phyloP scores from a whole-genome alignment of 2,113 vertebrate genomes.

The Oenanthe oenanthe region DNA sequence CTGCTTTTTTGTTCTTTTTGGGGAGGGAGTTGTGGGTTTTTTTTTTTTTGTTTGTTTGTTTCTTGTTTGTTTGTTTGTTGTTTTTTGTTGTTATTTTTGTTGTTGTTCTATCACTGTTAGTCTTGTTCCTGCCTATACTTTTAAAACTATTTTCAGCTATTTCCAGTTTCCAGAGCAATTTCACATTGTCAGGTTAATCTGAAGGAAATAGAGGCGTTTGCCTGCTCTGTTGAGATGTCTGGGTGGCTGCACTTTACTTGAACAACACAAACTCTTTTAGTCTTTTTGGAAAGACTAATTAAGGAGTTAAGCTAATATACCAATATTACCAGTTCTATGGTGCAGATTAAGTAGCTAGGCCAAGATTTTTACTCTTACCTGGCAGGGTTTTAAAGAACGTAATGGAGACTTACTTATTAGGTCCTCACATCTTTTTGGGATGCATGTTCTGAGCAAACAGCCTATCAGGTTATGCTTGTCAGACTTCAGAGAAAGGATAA shows the following conservation, averaged over 20 bases:
- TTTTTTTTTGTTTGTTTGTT: not conserved
- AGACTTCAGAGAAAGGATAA: not conserved
- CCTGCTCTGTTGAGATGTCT: not conserved
- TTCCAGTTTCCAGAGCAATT: not conserved
- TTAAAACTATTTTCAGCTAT: not conserved
- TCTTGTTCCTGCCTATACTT: not conserved
- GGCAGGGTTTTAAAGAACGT: not conserved
- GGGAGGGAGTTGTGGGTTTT: not conserved
- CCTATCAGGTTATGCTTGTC: not conserved
- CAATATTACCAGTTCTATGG: not conserved
- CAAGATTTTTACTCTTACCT: not conserved
- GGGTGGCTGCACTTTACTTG: not conserved
- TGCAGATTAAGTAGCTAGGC: not conserved
- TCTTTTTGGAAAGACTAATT: not conserved
- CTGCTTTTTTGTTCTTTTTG: not conserved
- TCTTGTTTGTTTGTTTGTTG: not conserved
- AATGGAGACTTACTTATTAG: not conserved
- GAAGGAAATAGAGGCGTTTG: not conserved
- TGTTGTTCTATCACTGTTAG: not conserved
- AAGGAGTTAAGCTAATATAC: not conserved
- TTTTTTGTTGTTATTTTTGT: not conserved
- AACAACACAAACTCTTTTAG: not conserved
- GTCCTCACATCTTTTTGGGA: not conserved
- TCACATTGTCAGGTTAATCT: not conserved
- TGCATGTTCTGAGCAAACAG: not conserved